Evolutionary conservation across 92 coral and sea anemone genomes (phyloP), one percentile per base, ranked within the genome.

Genomic region (Actinernus sp.): DNA sequence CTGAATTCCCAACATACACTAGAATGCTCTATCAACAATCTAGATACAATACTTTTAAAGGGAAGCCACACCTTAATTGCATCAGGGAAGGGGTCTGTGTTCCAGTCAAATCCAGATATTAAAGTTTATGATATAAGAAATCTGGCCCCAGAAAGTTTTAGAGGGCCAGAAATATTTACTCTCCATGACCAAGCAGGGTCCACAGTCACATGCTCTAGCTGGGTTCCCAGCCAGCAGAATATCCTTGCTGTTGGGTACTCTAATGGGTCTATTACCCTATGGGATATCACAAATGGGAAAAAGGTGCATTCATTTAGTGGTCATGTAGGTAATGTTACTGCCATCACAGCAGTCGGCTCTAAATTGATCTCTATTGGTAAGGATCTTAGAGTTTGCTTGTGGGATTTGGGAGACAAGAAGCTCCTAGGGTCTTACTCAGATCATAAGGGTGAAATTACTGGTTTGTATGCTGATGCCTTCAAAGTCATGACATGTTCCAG

Each of bases 401-500:
- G 88, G 91, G 79, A 70, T 36, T 62, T 87, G 2, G 52, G 48
- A 14, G 57, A 61, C 1, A 65, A 73, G 7, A 58, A 74, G 31
- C 62, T 27, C 11, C 45, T 79, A 19, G 78, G 75, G 41, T 55
- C 73, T 14, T 83, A 73, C 44, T 31, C 52, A 5, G 88, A 84
- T 54, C 96, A 89, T 34, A 31, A 45, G 9, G 75, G 68, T 17
- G 79, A 80, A 51, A 78, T 89, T 8, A 89, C 96, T 16, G 84
- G 90, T 30, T 55, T 89, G 4, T 53, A 76, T 71, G 92, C 72
- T 14, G 97, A 90, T 81, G 92, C 89, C 20, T 90, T 50, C 20
- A 87, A 91, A 16, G 92, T 81, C 22, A 81, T 90, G 83, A 66
- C 97, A 1, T 90, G 92, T 49, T 90, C 97, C 2, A 87, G 86